Evolutionary conservation across 1,140 invertebrate genomes (phyloP).

Genomic region (Lordiphosa collinella): DNA sequence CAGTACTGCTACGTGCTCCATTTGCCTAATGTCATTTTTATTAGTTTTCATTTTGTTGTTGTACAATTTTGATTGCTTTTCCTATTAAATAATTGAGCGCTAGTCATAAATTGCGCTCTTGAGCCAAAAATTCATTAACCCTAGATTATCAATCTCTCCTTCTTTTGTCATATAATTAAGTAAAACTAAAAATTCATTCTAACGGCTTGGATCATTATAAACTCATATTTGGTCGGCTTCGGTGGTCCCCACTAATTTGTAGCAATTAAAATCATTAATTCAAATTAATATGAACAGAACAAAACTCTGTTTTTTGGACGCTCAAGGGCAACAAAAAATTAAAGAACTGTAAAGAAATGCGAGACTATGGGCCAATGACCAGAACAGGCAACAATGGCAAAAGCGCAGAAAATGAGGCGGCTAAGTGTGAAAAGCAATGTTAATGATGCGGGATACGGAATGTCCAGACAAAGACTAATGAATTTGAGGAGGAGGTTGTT

Average conservation of each 20-base stretch:
- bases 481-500: slow-evolving; percentile 26
- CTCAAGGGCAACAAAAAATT: slow-evolving; percentile 19
- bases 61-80: slow-evolving; percentile 25
- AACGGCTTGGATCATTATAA: slow-evolving; percentile 55
- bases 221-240: slow-evolving; percentile 53
- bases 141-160: neutral
- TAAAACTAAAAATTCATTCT: slow-evolving; percentile 29
- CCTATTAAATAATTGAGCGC: slow-evolving; percentile 28
- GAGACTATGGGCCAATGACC: slow-evolving; percentile 55
- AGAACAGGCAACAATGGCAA: slow-evolving; percentile 51
- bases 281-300: slow-evolving; percentile 63
- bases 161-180: slow-evolving; percentile 35
- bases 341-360: slow-evolving; percentile 26
- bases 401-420: slow-evolving; percentile 21
- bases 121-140: neutral
- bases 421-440: slow-evolving; percentile 69
- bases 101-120: no score
- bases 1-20: slow-evolving; percentile 34
- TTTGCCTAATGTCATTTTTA: slow-evolving; percentile 53
- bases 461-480: slow-evolving; percentile 46
- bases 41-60: slow-evolving; percentile 34
- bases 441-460: slow-evolving; percentile 46
- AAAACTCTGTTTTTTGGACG: slow-evolving; percentile 17
- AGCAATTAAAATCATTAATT: slow-evolving; percentile 75
- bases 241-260: slow-evolving; percentile 61